Conservation (phyloP, 2,888 invertebrate genomes). For the Clunio marinus region DNA sequence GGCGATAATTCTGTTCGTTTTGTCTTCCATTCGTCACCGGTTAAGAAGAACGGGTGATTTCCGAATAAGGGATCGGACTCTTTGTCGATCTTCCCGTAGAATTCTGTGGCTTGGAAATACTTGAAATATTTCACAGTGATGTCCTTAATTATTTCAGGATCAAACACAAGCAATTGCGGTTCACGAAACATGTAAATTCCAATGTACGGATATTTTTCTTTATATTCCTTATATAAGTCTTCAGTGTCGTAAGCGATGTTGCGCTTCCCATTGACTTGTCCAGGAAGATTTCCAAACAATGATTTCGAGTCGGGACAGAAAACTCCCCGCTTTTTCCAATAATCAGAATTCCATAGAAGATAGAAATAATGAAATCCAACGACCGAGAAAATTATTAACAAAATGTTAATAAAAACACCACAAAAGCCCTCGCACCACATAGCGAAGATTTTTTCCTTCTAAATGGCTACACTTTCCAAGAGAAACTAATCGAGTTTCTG, state of each 20-base stretch:
- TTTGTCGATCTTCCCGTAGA: constrained; percentile 27
- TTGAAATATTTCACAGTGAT: constrained; percentile 33
- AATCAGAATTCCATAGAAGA: constrained; percentile 27
- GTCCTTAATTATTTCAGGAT: constrained; percentile 28
- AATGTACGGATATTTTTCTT: background rate
- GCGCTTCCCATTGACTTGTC: constrained; percentile 20
- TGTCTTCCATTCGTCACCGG: constrained; percentile 45
- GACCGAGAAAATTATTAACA: background rate
- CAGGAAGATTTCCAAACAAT: constrained; percentile 23
- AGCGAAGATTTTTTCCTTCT: background rate
- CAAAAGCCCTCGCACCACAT: constrained; percentile 16
- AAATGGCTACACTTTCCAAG: too few relatives aligned
- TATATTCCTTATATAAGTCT: constrained; percentile 28
- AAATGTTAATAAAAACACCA: background rate
- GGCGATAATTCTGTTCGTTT: constrained; percentile 42
- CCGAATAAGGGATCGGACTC: constrained; percentile 43
- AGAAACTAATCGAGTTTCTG: too few relatives aligned
- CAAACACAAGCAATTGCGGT: constrained; percentile 10
- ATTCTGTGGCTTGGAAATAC: constrained; percentile 31
- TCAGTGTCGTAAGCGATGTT: constrained; percentile 3
- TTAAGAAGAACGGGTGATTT: constrained; percentile 44
- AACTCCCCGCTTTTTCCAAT: constrained; percentile 33
- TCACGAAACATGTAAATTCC: constrained; percentile 33
- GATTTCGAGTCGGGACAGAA: constrained; percentile 21
- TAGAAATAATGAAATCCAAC: constrained; percentile 27